Evolutionary conservation across 2,888 invertebrate species (phyloP).

Genomic region (Fissipunctia ypsillon): DNA sequence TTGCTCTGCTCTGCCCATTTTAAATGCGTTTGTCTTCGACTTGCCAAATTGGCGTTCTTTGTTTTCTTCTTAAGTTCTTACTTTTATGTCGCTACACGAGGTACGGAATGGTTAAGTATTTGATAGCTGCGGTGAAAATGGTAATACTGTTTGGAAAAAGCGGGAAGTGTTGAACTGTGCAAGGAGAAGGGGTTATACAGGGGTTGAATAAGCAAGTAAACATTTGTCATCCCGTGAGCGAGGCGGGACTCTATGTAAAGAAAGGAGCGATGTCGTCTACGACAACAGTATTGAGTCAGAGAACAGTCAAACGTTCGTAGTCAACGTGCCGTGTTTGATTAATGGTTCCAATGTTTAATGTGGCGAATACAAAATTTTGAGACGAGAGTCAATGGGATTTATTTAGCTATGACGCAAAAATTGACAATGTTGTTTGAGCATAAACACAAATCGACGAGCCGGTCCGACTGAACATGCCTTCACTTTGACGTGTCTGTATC

Average conservation of each 20-base stretch:
- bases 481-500: conserved; percentile 38
- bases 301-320: conserved; percentile 59
- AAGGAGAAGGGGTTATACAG: conserved; percentile 75
- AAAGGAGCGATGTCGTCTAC: conserved; percentile 66
- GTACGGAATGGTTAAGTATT: conserved; percentile 69
- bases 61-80: conserved; percentile 85
- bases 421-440: conserved; percentile 52
- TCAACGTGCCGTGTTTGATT: conserved; percentile 61
- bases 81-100: conserved; percentile 75
- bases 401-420: conserved; percentile 47
- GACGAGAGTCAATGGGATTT: conserved; percentile 55
- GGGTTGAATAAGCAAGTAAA: conserved; percentile 80
- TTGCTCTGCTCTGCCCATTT: conserved; percentile 90
- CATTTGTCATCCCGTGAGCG: conserved; percentile 82
- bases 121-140: conserved; percentile 71
- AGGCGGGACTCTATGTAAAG: conserved; percentile 73
- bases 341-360: conserved; percentile 62
- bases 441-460: conserved; percentile 51
- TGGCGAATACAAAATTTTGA: conserved; percentile 54
- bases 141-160: conserved; percentile 67
- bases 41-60: conserved; percentile 89
- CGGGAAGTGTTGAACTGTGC: conserved; percentile 71
- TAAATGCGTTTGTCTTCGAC: conserved; percentile 90
- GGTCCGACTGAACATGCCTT: conserved; percentile 58
- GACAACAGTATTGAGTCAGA: conserved; percentile 63